A percentile compares a stretch with the other conserved stretches of the same genome.
These are phyloP conservation scores for Eupithecia vulgata DNA, from an alignment of 2,888 invertebrate species.

Conservation along the genomic window DNA sequence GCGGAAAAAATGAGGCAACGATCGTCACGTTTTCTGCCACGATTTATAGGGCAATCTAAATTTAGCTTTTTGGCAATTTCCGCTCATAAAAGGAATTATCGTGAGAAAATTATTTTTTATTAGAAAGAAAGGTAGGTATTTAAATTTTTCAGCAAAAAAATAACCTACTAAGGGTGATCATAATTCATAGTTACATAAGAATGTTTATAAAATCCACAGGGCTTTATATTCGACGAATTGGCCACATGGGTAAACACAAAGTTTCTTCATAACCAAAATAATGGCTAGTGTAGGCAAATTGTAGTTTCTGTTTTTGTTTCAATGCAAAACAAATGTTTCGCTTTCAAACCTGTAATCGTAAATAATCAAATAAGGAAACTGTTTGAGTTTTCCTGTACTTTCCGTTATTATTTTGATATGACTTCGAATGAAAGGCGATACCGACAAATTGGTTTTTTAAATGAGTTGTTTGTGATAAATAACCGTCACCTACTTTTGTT, in stretches of 20 bases:
- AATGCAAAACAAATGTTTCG: slow-evolving; percentile 17
- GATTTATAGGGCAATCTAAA: slow-evolving; percentile 54
- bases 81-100: slow-evolving; percentile 22
- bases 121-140: neutral
- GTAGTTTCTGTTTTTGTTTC: neutral
- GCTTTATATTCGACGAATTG: neutral
- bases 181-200: neutral
- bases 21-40: slow-evolving; percentile 48
- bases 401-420: slow-evolving; percentile 8
- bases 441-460: slow-evolving; percentile 23
- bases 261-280: neutral
- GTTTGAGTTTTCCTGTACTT: slow-evolving; percentile 19
- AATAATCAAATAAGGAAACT: slow-evolving; percentile 20
- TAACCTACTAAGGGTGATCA: neutral
- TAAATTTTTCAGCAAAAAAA: neutral
- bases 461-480: slow-evolving; percentile 3
- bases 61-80: slow-evolving; percentile 43
- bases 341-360: slow-evolving; percentile 17
- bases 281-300: neutral
- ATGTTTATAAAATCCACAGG: neutral
- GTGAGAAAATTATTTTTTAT: slow-evolving; percentile 19
- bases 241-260: neutral
- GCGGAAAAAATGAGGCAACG: slow-evolving; percentile 65
- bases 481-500: neutral
- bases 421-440: slow-evolving; percentile 14